Evolutionary conservation across 2,113 vertebrate species (phyloP), one percentile per base, ranked within the genome.

Genomic region (Sus scrofa): DNA sequence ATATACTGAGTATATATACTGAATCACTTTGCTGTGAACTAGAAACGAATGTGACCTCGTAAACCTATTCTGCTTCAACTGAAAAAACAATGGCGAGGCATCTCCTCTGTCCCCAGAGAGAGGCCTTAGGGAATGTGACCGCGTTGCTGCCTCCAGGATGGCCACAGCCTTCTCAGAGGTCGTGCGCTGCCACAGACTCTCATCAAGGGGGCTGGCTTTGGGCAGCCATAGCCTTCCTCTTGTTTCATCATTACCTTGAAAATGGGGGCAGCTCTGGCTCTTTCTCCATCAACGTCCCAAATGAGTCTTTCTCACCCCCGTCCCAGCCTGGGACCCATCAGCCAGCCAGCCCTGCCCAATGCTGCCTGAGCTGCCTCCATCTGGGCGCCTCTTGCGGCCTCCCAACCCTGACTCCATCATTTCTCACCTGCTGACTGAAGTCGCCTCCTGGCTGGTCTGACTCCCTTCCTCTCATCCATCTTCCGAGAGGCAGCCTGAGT

Each of bases 91-190:
- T 14, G 26, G 5, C 6, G 32, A 13, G 6, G 18, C 1, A 2
- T 1, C 37, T 1, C 7, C 44, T 15, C 62, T 2, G 2, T 18
- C 20, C 71, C 20, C 56, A 1, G 13, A 91, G 34, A 44, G 7
- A 24, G 6, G 0, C 58, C 9, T 6, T 32, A 10, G 24, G 70
- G 32, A 11, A 20, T 0, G 37, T 0, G 26, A 6, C 6, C 58
- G 4, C 1, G 7, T 52, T 0, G 0, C 56, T 56, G 81, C 54
- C 63, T 54, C 50, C 3, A 0, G 8, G n/a, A 44, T 2, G 34
- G 30, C 4, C 50, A 15, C 7, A 1, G 2, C 20, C 67, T 44
- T 39, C 77, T 52, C 32, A 7, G 44, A 30, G 50, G 65, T 15
- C 54, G 0, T 0, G 74, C 2, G n/a, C 39, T 7, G 1, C 30